Evolutionary conservation across 2,888 invertebrate genomes (phyloP), one percentile per base, ranked within the genome.

Genomic region (Zaprionus obscuricornis): DNA sequence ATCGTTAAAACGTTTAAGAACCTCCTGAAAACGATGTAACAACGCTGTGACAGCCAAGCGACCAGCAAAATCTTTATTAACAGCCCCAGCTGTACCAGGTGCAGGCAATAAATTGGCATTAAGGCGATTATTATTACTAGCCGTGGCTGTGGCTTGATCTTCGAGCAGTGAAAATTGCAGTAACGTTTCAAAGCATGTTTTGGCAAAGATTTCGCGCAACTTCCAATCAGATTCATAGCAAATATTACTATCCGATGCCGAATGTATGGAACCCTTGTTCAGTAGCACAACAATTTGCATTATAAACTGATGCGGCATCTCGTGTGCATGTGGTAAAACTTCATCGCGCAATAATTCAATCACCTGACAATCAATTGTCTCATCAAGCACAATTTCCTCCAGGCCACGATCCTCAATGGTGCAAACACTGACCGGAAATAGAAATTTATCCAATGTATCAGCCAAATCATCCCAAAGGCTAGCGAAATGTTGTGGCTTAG

Each of bases 181-280:
- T 16, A 98, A 91, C 0, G 98, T 98, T 90, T 98, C 98, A 88
- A 98, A 98, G 88, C 98, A 98, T 0, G 96, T 96, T 87, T 98
- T 96, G 34, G 98, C 98, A 91, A 98, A 98, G 88, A 98, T 98
- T 91, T 98, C 98, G 11, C 98, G 91, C 69, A 98, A 92, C 60
- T 96, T 95, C 64, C 94, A 91, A 85, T 96, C 96, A 58, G 94
- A 93, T 86, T 96, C 96, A 70, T 94, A 94, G 85, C 92, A 91
- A 45, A 92, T 92, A 89, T 92, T 93, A 14, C 92, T 91, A 59
- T 92, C 92, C 6, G 93, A 92, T 0, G 94, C 94, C 10, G 95
- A 95, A 91, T 95, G 95, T 81, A 96, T 95, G 22, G 96, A 96
- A 10, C 97, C 97, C 85, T 95, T 94, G 89, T 97, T 96, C 51